These are phyloP conservation scores for Scalopus aquaticus DNA, from an alignment of 2,113 vertebrate genomes.

Conservation along the genomic window DNA sequence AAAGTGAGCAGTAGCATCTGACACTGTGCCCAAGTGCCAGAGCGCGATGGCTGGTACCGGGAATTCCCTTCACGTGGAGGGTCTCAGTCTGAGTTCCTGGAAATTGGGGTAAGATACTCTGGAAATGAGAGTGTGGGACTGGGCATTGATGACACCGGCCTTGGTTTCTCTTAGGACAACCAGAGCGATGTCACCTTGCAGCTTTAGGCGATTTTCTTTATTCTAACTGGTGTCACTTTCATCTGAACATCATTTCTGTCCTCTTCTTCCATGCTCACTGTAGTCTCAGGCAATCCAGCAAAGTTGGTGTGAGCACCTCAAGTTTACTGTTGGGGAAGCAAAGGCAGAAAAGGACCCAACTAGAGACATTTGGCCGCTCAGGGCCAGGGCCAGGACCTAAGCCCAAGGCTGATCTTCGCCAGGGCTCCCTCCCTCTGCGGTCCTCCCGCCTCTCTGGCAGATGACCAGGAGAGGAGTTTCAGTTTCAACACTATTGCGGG, in stretches of 20 bases:
- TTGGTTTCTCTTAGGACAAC: background rate
- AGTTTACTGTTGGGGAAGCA: background rate
- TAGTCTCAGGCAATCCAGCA: no score
- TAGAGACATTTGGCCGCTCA: background rate
- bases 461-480: background rate
- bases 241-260: background rate
- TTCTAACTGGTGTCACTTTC: background rate
- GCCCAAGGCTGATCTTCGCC: background rate
- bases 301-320: background rate
- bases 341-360: background rate
- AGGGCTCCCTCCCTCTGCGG: background rate
- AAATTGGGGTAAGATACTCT: background rate
- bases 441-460: background rate
- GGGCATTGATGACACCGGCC: background rate
- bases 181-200: background rate
- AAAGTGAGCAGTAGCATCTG: background rate
- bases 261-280: background rate
- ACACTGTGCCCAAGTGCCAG: background rate
- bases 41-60: background rate
- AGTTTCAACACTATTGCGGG: background rate
- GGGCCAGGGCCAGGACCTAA: background rate
- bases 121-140: background rate
- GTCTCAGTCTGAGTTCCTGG: background rate
- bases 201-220: background rate
- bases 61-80: background rate